Base-by-base conservation (phyloP, 2,888 invertebrate species). In the Pristionchus mayeri region DNA sequence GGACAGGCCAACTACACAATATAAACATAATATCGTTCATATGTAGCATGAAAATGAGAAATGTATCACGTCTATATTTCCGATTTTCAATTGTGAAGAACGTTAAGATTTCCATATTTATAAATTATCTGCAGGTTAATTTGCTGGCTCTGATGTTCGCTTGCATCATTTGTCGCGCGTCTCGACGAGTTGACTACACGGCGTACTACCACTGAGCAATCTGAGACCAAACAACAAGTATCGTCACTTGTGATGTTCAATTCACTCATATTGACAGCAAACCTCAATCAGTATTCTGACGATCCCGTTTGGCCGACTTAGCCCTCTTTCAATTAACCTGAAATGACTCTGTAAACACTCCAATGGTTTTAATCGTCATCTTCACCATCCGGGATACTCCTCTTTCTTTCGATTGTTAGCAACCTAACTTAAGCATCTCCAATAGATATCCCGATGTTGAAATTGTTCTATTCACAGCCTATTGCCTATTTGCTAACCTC, bases 111-210 rank as follows among this genome's bases (percentile, higher is more conserved):
- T n/a, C n/a, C n/a, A n/a, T n/a, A n/a, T n/a, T n/a, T n/a, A 50
- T 3, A 21, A 27, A 13, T 50, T 3, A n/a, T 34, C 27, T 54
- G 24, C 63, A 82, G 84, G 30, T 91, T 16, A 88, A 92, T 80
- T 80, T 90, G 18, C 85, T 91, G 67, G 87, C 91, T 3, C 85
- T 92, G 54, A 76, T 90, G 34, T 92, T 92, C 86, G 88, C 91
- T 2, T 92, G 91, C 80, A 85, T 91, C 37, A 87, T 92, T 48
- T 92, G 90, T 75, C 85, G 90, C 50, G 90, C 92, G 0, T 89
- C 90, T 37, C 86, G 88, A 34, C 90, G 91, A 79, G 87, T 89
- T 67, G 86, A 87, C 11, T 89, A 89, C 52, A 86, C 90, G 13
- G 84, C 86, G 2, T 90, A 91, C 63, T 90, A 90, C 44, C 85